Percentiles rank a stretch among this genome's conserved stretches.
Evolutionary conservation across 2,888 invertebrate genomes (phyloP).

Genomic region (Odontothrips loti): DNA sequence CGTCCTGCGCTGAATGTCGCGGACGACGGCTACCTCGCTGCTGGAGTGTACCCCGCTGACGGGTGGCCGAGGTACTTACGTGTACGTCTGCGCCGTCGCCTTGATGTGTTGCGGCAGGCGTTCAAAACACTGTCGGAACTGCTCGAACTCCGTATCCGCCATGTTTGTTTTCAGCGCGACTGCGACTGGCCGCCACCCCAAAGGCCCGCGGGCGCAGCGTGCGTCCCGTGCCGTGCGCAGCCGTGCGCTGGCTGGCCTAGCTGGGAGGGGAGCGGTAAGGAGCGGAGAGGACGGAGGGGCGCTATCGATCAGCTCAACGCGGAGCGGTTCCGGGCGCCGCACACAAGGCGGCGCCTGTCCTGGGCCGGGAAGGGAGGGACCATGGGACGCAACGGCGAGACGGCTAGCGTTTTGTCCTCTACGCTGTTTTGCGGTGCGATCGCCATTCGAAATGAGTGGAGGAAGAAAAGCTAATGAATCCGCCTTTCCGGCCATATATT

Average conservation of each 20-base stretch:
- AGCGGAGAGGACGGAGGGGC: not conserved
- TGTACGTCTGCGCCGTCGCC: constrained; percentile 78
- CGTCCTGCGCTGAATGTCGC: not conserved
- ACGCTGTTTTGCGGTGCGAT: no score
- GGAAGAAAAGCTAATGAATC: no score
- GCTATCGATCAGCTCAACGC: not conserved
- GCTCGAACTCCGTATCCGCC: constrained; percentile 92
- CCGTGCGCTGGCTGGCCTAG: not conserved
- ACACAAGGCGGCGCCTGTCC: not conserved
- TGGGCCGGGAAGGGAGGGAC: no score
- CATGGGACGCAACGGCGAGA: no score
- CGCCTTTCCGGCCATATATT: no score
- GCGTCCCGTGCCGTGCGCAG: not conserved
- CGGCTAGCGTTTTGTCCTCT: no score
- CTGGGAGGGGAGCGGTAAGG: not conserved
- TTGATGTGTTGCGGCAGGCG: constrained; percentile 72
- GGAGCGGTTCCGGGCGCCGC: not conserved
- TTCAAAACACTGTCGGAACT: constrained; percentile 83
- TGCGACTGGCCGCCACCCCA: not conserved
- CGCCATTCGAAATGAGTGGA: no score
- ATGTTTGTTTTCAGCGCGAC: constrained; percentile 48
- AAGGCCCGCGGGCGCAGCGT: not conserved
- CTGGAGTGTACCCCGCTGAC: no score
- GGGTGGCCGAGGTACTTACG: constrained; percentile 61
- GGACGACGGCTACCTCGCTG: not conserved